These are phyloP conservation scores for Caenorhabditis sulstoni DNA, from an alignment of 2,888 invertebrate genomes.

Conservation along the genomic window DNA sequence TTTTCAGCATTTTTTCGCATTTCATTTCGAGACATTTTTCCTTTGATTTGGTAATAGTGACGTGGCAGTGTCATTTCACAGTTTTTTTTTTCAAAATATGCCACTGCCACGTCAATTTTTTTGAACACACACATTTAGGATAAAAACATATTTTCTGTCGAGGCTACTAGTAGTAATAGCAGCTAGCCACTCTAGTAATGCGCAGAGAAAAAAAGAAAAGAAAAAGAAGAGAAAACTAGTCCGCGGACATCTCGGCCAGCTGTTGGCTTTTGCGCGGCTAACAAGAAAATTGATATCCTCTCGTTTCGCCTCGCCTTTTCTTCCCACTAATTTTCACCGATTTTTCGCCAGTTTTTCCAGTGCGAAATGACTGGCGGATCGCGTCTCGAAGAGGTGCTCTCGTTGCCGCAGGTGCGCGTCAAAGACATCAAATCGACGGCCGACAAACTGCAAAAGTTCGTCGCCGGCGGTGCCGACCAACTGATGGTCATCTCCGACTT, in stretches of 20 bases:
- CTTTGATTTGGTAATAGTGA: too few species aligned
- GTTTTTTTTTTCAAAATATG: too few species aligned
- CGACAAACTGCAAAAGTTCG: constrained; percentile 58
- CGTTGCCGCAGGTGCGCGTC: constrained; percentile 60
- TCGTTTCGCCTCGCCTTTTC: neutral
- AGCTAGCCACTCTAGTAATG: too few species aligned
- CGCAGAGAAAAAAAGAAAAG: neutral
- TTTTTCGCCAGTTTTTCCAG: neutral
- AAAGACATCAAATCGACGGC: constrained; percentile 50
- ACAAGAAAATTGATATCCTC: neutral
- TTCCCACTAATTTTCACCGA: neutral
- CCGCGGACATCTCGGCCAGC: neutral
- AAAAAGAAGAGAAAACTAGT: neutral
- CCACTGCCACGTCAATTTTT: too few species aligned
- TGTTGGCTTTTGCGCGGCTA: neutral
- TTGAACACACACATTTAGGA: too few species aligned
- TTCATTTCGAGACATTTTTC: too few species aligned
- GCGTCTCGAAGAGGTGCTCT: constrained; percentile 42
- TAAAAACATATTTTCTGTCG: too few species aligned
- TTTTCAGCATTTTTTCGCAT: too few species aligned
- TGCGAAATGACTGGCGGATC: constrained; percentile 32
- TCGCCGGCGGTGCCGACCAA: constrained; percentile 57
- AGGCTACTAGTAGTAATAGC: too few species aligned
- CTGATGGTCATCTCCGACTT: constrained; percentile 79
- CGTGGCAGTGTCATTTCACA: too few species aligned